Base-by-base conservation (phyloP, 2,888 invertebrate species). In the Luffia ferchaultella region DNA sequence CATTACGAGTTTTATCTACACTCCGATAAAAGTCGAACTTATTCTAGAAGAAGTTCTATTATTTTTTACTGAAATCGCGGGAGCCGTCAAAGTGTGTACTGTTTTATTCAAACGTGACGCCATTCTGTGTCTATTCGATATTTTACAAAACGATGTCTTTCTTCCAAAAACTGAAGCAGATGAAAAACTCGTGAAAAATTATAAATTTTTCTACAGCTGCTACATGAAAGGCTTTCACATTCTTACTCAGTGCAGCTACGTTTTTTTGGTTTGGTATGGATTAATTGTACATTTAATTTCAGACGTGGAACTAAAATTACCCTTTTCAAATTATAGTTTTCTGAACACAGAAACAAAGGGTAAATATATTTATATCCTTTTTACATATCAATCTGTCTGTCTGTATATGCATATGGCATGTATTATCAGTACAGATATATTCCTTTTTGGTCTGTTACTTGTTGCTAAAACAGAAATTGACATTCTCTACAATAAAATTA, bases 251-350 rank as follows among this genome's bases (percentile, higher is more conserved):
- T 30, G 66, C 1, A 57, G 65, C 12, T 77, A 62, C 59, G 54
- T 57, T 0, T 60, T 55, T 2, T 59, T 62, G 59, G 62, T 69
- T 2, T 45, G 73, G 12, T 50, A 65, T 5, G 71, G 75, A 1
- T 51, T 73, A 52, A 20, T 72, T 2, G 17, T 59, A 1, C 54
- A 67, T 58, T 58, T 68, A 0, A 53, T 74, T 50, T 62, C 64
- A 20, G 58, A 60, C 16, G 61, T 61, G 1, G 54, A 61, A 12
- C 46, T 68, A 16, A 63, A 68, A 46, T 60, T 79, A 49, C 78
- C 79, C 1, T 61, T 79, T 54, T 75, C 72, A 55, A 67, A 69
- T 56, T 80, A 76, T 58, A 75, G 73, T 57, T 80, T 80, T 56
- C 59, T 80, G 49, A 64, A 58, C 18, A 67, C 70, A 12, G 64